These are phyloP conservation scores for Eupelmus urozonus DNA, from an alignment of 2,888 invertebrate genomes.

Conservation along the genomic window DNA sequence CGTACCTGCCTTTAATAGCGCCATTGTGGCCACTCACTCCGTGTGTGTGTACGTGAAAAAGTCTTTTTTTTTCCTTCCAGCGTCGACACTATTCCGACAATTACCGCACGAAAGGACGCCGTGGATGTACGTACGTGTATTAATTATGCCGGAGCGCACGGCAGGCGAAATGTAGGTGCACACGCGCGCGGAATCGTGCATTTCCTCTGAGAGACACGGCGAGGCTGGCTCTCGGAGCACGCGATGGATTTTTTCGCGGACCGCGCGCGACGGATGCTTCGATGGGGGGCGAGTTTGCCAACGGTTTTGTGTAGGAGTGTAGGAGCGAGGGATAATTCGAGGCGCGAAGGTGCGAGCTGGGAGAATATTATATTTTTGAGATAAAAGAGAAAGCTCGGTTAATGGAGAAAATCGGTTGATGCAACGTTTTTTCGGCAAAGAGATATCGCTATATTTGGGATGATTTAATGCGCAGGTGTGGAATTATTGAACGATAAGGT, in stretches of 20 bases:
- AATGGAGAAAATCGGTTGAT: conserved; percentile 1
- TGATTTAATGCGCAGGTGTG: background rate
- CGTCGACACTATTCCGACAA: conserved; percentile 12
- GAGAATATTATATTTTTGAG: background rate
- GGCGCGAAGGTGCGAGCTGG: background rate
- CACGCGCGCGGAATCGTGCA: too few relatives aligned
- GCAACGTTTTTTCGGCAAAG: background rate
- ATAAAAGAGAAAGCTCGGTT: background rate
- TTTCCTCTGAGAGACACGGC: too few relatives aligned
- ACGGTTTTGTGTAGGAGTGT: too few relatives aligned
- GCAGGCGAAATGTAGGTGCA: too few relatives aligned
- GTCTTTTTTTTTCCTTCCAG: background rate
- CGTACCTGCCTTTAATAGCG: conserved; percentile 21
- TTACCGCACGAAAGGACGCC: conserved; percentile 25
- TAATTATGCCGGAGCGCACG: conserved; percentile 20
- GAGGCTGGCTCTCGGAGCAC: too few relatives aligned
- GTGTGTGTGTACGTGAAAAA: conserved; percentile 8
- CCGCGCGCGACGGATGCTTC: too few relatives aligned
- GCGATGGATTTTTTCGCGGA: too few relatives aligned
- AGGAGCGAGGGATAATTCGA: too few relatives aligned
- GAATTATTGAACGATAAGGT: background rate
- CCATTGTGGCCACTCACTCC: conserved; percentile 15
- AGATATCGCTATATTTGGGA: background rate
- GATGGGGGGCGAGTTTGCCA: too few relatives aligned
- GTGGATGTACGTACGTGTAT: background rate